Conservation (phyloP, 2,888 invertebrate species). For the Ypsolopha scabrella region DNA sequence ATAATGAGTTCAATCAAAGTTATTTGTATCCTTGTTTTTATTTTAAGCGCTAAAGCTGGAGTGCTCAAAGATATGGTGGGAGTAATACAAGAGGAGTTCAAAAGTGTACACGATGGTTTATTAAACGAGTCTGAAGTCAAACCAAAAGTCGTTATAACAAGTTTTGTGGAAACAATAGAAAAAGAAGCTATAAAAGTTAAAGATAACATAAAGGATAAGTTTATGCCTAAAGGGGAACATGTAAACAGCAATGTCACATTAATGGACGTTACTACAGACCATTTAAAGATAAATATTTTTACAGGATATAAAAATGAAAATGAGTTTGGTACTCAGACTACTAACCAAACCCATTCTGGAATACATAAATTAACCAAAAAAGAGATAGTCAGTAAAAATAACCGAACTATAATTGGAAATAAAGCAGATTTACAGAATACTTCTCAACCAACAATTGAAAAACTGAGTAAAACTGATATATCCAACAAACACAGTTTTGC, state of each 20-base stretch:
- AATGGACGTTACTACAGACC: not conserved
- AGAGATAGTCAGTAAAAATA: not conserved
- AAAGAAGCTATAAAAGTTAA: not conserved
- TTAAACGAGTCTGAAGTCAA: not conserved
- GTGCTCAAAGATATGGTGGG: no score
- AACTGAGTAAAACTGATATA: no score
- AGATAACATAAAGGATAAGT: not conserved
- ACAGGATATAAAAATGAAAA: not conserved
- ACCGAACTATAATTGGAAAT: not conserved
- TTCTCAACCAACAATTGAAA: not conserved
- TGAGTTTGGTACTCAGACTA: not conserved
- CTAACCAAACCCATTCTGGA: not conserved
- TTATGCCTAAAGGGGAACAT: not conserved
- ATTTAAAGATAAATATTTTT: not conserved
- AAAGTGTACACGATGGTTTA: not conserved
- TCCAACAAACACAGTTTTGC: no score
- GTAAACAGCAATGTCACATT: not conserved
- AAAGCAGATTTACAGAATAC: not conserved
- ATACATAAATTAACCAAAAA: not conserved
- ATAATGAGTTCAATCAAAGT: no score
- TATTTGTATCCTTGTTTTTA: no score
- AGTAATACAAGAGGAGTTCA: not conserved
- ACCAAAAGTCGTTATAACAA: not conserved
- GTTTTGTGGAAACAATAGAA: not conserved
- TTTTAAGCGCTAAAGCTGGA: no score